Base-by-base conservation (phyloP, 2,888 invertebrate genomes). In the Habroteleia sp. region DNA sequence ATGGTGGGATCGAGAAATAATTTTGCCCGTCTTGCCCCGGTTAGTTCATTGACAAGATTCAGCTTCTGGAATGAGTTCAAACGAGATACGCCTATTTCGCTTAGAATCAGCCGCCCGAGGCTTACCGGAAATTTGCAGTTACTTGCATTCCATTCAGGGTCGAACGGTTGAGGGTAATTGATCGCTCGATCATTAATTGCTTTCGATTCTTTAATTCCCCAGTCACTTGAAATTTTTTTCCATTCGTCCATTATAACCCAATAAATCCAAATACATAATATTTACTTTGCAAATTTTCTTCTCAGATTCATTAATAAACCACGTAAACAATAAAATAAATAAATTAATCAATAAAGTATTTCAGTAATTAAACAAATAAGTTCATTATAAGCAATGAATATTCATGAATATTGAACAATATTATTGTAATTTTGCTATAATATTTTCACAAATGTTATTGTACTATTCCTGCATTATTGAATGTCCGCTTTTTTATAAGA, bases 91-190 rank as follows among this genome's bases (percentile, higher is more conserved):
- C 74, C 77, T 77, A 77, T 78, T 71, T 77, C 74, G 78, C 72
- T 78, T 77, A 58, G 71, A 73, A 44, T 77, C 72, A 58, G 16
- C 27, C 33, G 60, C 65, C 60, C 42, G 48, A 77, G 77, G 78
- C 72, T 73, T 80, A 78, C 81, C 84, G 86, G 86, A 86, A 85
- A 85, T 85, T 85, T 82, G 83, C 85, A 86, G 84, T 85, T 85
- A 84, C 80, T 80, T 81, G 80, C 82, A 81, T 84, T 84, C 83
- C 84, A 82, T 78, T 60, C 81, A 83, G 82, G 82, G 80, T 82
- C 82, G 80, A 78, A 63, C 76, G 69, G 16, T 54, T 65, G 52
- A 68, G 54, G 72, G 58, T 73, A 73, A 76, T 76, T 73, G 76
- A 72, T 74, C 72, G 39, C 63, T 20, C 31, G 54, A 76, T 73